Evolutionary conservation across 2,888 invertebrate genomes (phyloP).

Genomic region (Protophormia terraenovae): DNA sequence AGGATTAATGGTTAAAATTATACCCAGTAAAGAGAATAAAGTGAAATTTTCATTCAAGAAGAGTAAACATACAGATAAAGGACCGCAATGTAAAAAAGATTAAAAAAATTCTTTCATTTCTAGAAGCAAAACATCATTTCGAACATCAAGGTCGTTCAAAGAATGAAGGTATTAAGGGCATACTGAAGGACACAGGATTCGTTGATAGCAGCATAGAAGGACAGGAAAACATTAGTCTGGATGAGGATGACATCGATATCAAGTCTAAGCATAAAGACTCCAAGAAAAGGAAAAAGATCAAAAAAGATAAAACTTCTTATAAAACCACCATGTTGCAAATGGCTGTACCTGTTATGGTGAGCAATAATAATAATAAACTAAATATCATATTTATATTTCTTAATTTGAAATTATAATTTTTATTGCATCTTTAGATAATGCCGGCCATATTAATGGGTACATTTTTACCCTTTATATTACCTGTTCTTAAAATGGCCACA

Average conservation of each 20-base stretch:
- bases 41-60: constrained; percentile 82
- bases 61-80: constrained; percentile 74
- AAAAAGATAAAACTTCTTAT: constrained; percentile 69
- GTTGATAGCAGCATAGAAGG: constrained; percentile 55
- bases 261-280: constrained; percentile 67
- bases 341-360: constrained; percentile 83
- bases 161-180: background rate
- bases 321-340: constrained; percentile 79
- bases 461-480: constrained; percentile 86
- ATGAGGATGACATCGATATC: constrained; percentile 45
- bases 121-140: constrained; percentile 48
- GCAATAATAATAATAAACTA: too few relatives aligned
- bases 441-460: constrained; percentile 86
- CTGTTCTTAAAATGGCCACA: constrained; percentile 86
- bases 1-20: constrained; percentile 82
- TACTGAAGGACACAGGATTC: constrained; percentile 34
- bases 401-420: background rate
- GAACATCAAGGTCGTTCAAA: constrained; percentile 36
- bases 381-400: background rate
- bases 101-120: background rate
- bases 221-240: constrained; percentile 35
- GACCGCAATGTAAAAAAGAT: background rate
- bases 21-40: constrained; percentile 83
- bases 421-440: constrained; percentile 73
- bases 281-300: constrained; percentile 72